These are phyloP conservation scores for Rhodinocichla rosea DNA, from an alignment of 2,113 vertebrate species.

Conservation along the genomic window DNA sequence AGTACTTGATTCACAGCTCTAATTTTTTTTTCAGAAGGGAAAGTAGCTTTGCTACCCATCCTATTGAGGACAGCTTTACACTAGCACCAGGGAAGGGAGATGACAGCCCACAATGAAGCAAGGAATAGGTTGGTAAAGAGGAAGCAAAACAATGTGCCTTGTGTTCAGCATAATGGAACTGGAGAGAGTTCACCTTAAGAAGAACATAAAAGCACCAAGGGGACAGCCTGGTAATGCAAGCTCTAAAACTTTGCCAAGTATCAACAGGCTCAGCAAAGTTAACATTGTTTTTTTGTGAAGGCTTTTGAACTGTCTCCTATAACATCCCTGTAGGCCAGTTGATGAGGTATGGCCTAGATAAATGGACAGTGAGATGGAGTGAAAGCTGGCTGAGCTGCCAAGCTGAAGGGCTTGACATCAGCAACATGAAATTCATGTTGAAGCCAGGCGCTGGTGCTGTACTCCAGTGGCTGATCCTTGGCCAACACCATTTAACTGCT, in stretches of 20 bases:
- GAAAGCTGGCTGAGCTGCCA: neutral
- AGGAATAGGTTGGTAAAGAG: neutral
- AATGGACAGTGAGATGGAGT: neutral
- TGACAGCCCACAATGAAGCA: neutral
- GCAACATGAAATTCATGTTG: neutral
- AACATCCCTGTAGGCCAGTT: neutral
- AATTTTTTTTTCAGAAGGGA: neutral
- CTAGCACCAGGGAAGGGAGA: neutral
- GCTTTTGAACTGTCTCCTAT: neutral
- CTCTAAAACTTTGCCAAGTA: neutral
- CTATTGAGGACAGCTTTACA: neutral
- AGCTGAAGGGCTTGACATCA: neutral
- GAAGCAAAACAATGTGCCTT: accelerated
- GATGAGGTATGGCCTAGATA: neutral
- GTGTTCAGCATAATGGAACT: neutral
- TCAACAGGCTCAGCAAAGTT: neutral
- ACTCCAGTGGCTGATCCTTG: neutral
- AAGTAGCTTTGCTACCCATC: neutral
- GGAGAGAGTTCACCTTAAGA: neutral
- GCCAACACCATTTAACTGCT: neutral
- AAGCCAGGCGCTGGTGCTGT: neutral
- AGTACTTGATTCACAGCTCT: neutral
- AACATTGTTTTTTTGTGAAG: neutral
- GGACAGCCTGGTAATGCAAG: neutral
- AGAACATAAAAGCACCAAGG: neutral